Evolutionary conservation across 1,140 invertebrate genomes (phyloP).

Genomic region (Laupala kohalensis): DNA sequence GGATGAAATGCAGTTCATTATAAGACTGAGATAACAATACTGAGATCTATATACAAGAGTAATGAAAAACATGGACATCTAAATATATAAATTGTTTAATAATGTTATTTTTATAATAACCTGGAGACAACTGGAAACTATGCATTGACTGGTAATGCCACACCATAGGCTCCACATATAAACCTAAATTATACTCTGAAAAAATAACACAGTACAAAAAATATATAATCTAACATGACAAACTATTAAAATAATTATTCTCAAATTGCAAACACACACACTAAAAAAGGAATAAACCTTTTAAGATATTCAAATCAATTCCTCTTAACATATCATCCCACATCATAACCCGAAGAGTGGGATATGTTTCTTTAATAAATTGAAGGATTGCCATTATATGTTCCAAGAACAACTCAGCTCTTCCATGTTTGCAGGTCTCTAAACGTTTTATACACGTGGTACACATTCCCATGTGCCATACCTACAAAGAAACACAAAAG

Average conservation of each 20-base stretch:
- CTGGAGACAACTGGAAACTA: constrained; percentile 30
- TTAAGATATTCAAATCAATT: constrained; percentile 48
- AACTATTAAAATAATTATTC: not conserved
- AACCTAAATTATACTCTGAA: constrained; percentile 50
- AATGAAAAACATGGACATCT: not conserved
- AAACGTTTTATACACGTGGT: constrained; percentile 45
- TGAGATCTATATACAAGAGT: too few relatives aligned
- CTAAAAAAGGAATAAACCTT: constrained; percentile 25
- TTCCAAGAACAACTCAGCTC: constrained; percentile 47
- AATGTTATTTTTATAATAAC: constrained; percentile 18
- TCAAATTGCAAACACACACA: constrained; percentile 10
- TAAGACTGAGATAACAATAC: too few relatives aligned
- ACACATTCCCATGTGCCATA: constrained; percentile 73
- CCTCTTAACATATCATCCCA: constrained; percentile 92
- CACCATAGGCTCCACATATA: constrained; percentile 73
- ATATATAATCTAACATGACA: not conserved
- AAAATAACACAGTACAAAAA: constrained; percentile 18
- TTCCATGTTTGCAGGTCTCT: constrained; percentile 34
- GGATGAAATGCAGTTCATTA: too few relatives aligned
- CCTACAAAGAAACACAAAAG: constrained; percentile 15
- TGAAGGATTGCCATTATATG: constrained; percentile 51
- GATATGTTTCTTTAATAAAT: constrained; percentile 46
- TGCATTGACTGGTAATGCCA: constrained; percentile 50
- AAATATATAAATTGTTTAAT: not conserved
- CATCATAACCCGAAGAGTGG: constrained; percentile 59